Percentiles rank a stretch among this genome's conserved stretches.
These are phyloP conservation scores for Acrocera orbiculus DNA, from an alignment of 2,888 invertebrate species.

Conservation along the genomic window DNA sequence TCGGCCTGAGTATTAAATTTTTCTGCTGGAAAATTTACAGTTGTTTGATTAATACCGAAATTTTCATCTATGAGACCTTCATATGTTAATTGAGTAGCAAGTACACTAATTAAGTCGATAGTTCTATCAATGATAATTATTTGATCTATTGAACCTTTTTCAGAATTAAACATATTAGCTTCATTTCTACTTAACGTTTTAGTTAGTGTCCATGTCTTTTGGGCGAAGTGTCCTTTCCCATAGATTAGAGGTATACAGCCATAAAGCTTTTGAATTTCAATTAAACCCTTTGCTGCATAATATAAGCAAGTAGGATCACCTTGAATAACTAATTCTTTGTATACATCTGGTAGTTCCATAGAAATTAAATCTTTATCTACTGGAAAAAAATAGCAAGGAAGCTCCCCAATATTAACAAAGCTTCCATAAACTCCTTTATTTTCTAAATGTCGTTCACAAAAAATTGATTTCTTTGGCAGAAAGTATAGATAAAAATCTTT, in stretches of 20 bases:
- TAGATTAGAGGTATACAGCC: slow-evolving; percentile 78
- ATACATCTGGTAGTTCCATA: slow-evolving; percentile 70
- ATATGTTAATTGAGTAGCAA: slow-evolving; percentile 90
- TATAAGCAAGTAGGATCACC: slow-evolving; percentile 78
- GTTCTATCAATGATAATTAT: slow-evolving; percentile 78
- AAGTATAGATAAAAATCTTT: slow-evolving; percentile 79
- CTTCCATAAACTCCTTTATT: slow-evolving; percentile 65
- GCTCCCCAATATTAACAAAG: slow-evolving; percentile 62
- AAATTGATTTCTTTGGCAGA: slow-evolving; percentile 68
- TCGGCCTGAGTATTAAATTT: no score
- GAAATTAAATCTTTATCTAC: slow-evolving; percentile 85
- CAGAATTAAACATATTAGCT: slow-evolving; percentile 27
- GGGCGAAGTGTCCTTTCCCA: slow-evolving; percentile 77
- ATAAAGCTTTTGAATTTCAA: slow-evolving; percentile 69
- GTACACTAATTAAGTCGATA: slow-evolving; percentile 78
- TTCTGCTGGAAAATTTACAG: slow-evolving; percentile 69
- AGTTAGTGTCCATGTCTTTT: slow-evolving; percentile 76
- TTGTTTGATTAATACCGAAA: slow-evolving; percentile 66
- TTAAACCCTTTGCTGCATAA: slow-evolving; percentile 71
- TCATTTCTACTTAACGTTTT: slow-evolving; percentile 54
- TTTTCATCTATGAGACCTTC: slow-evolving; percentile 95
- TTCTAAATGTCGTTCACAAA: slow-evolving; percentile 73
- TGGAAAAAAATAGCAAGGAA: slow-evolving; percentile 75
- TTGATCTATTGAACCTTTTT: slow-evolving; percentile 62
- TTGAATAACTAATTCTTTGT: slow-evolving; percentile 70